Evolutionary conservation across 2,113 vertebrate genomes (phyloP).

Genomic region (Phylloscopus trochilus): DNA sequence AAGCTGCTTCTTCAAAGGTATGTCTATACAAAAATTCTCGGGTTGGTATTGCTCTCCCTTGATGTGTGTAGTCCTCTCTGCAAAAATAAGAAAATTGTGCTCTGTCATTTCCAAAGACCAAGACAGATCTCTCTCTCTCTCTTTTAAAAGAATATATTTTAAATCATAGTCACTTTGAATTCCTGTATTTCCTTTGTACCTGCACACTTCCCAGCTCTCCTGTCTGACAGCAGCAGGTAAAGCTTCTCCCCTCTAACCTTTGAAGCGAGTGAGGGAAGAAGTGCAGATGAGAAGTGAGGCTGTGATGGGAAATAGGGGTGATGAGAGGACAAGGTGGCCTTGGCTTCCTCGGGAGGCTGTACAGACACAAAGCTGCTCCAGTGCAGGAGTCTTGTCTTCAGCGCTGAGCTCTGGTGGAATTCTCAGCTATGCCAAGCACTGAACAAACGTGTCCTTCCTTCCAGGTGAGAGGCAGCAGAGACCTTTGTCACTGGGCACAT

Average conservation of each 20-base stretch:
- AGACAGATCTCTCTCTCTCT: not conserved
- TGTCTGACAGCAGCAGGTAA: not conserved
- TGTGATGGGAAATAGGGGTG: not conserved
- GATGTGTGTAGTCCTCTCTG: conserved; percentile 1
- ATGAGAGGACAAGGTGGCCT: not conserved
- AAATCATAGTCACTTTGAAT: conserved; percentile 18
- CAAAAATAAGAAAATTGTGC: not conserved
- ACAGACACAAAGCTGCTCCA: not conserved
- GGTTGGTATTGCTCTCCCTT: not conserved
- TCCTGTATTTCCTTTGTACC: not conserved
- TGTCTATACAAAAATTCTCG: conserved; percentile 27
- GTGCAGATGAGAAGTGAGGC: not conserved
- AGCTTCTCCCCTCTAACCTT: not conserved
- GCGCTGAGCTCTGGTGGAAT: not conserved
- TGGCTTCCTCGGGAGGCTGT: not conserved
- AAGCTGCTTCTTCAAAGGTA: conserved; percentile 28
- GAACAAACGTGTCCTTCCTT: accelerated
- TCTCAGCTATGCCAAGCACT: not conserved
- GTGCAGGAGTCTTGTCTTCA: not conserved
- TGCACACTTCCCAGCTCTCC: not conserved
- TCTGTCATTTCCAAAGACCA: conserved; percentile 6
- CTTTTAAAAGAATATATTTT: conserved; percentile 4
- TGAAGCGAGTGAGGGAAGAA: not conserved
- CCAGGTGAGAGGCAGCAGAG: not conserved
- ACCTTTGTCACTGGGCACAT: not conserved